Percentiles rank a stretch among this genome's conserved stretches.
Conservation (phyloP, 2,113 vertebrate species). For the Corythornis madagascariensis region DNA sequence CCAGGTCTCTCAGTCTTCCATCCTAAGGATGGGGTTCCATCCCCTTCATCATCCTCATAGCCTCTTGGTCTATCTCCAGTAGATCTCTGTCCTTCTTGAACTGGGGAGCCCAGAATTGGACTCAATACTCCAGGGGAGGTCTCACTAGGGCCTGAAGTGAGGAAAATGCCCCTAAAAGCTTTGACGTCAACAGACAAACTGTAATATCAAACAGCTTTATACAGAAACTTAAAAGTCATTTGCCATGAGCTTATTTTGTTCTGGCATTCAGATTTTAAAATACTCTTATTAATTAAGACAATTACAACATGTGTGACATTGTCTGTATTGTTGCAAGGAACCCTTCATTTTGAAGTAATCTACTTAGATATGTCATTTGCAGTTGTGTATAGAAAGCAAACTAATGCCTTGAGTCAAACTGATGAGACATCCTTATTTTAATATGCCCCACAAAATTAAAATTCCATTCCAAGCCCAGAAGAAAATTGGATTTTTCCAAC, state of each 20-base stretch:
- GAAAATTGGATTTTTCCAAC: slow-evolving; percentile 30
- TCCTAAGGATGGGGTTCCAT: too few species aligned
- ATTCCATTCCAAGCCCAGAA: slow-evolving; percentile 13
- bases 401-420: background rate
- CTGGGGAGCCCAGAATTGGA: too few species aligned
- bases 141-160: too few species aligned
- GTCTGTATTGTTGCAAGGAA: background rate
- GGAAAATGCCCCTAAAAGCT: too few species aligned
- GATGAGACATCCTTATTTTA: background rate
- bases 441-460: background rate
- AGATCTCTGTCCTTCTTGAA: too few species aligned
- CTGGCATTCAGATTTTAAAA: background rate
- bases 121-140: too few species aligned
- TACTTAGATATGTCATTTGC: background rate
- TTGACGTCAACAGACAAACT: rapidly evolving
- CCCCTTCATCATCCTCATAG: too few species aligned
- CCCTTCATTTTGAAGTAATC: slow-evolving; percentile 6
- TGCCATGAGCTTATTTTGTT: background rate
- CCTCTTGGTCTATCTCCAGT: too few species aligned
- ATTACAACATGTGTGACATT: background rate
- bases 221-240: background rate
- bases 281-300: background rate
- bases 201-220: background rate
- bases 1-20: too few species aligned
- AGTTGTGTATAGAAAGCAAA: background rate